Conservation (phyloP, 1,140 invertebrate genomes). For the Chironomus tepperi region DNA sequence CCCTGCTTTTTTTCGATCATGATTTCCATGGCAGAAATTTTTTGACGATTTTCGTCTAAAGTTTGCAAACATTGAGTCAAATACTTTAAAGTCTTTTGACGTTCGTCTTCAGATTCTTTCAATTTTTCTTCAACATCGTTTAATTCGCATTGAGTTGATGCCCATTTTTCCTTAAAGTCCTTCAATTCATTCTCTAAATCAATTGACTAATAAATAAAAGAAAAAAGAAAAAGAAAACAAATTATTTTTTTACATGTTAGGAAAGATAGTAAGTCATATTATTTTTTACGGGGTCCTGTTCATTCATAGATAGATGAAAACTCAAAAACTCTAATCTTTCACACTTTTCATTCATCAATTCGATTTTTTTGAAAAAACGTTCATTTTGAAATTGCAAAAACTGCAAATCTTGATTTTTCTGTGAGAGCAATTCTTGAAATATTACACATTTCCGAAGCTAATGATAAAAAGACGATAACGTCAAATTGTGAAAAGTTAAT, state of each 20-base stretch:
- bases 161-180: not conserved
- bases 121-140: not conserved
- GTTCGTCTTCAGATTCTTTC: not conserved
- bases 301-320: not conserved
- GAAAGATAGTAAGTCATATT: no score
- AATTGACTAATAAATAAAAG: not conserved
- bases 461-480: no score
- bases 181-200: not conserved
- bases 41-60: not conserved
- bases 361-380: not conserved
- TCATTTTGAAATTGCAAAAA: conserved; percentile 2
- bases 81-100: not conserved
- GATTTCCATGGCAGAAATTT: not conserved
- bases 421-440: not conserved
- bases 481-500: no score
- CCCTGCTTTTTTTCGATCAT: not conserved
- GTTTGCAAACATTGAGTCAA: no score
- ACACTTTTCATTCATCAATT: not conserved
- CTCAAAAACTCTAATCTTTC: not conserved
- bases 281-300: no score
- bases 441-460: not conserved
- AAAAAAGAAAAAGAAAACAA: no score
- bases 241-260: no score
- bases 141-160: not conserved
- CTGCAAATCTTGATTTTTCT: not conserved